These are phyloP conservation scores for Oryzias melastigma DNA, from an alignment of 2,113 vertebrate genomes.

Conservation along the genomic window DNA sequence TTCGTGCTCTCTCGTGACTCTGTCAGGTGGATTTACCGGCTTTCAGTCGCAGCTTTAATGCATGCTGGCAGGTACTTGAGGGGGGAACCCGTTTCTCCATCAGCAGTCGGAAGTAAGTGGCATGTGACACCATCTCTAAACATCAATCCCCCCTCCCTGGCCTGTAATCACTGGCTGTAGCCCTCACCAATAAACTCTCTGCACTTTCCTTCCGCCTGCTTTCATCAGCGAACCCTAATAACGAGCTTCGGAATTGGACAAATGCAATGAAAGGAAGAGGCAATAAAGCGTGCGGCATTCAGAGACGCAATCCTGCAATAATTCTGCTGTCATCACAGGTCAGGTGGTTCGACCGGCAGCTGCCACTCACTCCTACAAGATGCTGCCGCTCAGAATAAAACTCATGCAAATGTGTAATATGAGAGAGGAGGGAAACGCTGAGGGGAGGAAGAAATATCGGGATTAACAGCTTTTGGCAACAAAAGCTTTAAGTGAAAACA, in stretches of 20 bases:
- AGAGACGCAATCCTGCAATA: too few species aligned
- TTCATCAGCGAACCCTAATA: conserved; percentile 57
- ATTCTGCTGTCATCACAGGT: conserved; percentile 20
- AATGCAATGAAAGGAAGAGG: conserved; percentile 42
- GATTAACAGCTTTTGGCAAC: background rate
- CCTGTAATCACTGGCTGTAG: conserved; percentile 52
- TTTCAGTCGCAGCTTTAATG: conserved; percentile 31
- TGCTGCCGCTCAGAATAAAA: conserved; percentile 9
- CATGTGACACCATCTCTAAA: conserved; percentile 44
- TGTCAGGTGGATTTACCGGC: conserved; percentile 16
- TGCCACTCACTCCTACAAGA: conserved; percentile 17
- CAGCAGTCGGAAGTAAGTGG: conserved; percentile 28
- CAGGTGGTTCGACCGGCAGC: conserved; percentile 20
- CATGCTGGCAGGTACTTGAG: background rate
- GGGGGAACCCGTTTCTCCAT: conserved; percentile 12
- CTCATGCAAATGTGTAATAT: conserved; percentile 21
- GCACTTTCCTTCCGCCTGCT: conserved; percentile 34
- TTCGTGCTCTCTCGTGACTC: background rate
- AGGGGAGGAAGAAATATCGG: background rate
- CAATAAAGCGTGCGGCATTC: too few species aligned
- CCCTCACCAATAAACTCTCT: conserved; percentile 19
- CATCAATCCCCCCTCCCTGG: conserved; percentile 37
- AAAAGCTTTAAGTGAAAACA: conserved; percentile 12
- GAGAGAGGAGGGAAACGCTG: conserved; percentile 1
- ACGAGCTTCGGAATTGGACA: conserved; percentile 61